Evolutionary conservation across 37 sponge, comb jelly and placozoan genomes (phyloP).

Genomic region (Corticium candelabrum): DNA sequence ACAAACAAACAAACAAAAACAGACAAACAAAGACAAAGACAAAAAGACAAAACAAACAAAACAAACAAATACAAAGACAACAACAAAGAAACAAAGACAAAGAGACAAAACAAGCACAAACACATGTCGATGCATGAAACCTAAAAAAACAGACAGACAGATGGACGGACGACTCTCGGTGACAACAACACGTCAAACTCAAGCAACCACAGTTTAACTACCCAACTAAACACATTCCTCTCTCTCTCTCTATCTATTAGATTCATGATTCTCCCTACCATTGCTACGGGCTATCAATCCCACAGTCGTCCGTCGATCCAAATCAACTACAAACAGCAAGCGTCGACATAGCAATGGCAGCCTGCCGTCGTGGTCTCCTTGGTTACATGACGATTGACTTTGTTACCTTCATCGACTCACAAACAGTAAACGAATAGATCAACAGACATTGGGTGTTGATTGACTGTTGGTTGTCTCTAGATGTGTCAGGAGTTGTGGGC

Average conservation of each 20-base stretch:
- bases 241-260: not conserved
- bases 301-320: constrained; percentile 74
- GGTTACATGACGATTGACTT: constrained; percentile 79
- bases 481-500: constrained; percentile 67
- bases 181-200: too few species aligned
- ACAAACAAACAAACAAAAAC: too few species aligned
- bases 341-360: constrained; percentile 25
- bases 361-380: constrained; percentile 52
- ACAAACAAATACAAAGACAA: too few species aligned
- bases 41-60: too few species aligned
- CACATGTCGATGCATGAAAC: too few species aligned
- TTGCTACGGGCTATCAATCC: constrained; percentile 15
- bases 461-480: constrained; percentile 22
- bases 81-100: too few species aligned
- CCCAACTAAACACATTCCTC: not conserved
- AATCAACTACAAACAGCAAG: constrained; percentile 19
- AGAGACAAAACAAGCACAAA: too few species aligned
- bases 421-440: constrained; percentile 9
- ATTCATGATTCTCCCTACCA: not conserved
- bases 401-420: constrained; percentile 70
- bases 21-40: too few species aligned
- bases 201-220: too few species aligned
- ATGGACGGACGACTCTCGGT: too few species aligned
- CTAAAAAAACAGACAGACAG: too few species aligned
- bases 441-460: too few species aligned